Evolutionary conservation across 2,888 invertebrate species (phyloP), one percentile per base, ranked within the genome.

Genomic region (Thymelicus sylvestris): DNA sequence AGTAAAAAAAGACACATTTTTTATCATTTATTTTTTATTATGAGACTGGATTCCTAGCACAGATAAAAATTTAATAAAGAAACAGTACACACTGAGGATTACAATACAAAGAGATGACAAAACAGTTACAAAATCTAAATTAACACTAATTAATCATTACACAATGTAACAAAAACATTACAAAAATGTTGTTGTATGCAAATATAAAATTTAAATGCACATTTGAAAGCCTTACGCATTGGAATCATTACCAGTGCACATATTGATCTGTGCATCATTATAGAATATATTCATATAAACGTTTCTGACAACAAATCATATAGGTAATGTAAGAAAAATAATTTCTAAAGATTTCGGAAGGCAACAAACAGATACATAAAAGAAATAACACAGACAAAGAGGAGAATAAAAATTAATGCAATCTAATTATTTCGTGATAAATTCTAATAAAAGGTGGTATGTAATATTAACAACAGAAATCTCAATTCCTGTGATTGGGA

Each of bases 1-100:
- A 31, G 31, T n/a, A 61, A 50, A 24, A 67, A 61, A 61, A 50
- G n/a, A 62, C 10, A 24, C 77, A 78, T 79, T 83, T 83, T 81
- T 78, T 78, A 84, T 83, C 75, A 77, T 82, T 84, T 83, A 83
- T 84, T 83, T 85, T 87, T 83, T 83, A 38, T 52, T 83, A 83
- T 78, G 85, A 87, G 87, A 89, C 85, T 86, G 85, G 84, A 86
- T 87, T 89, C 84, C 91, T 92, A 92, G 86, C 82, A 86, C 86
- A 86, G 86, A 86, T 88, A 86, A 86, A 87, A 86, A 82, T 83
- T 86, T 84, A 76, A 88, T 86, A 84, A 78, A 90, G 5, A 91
- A 92, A 92, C 89, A 90, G 88, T 91, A 90, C 86, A 88, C 83
- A 85, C 90, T 91, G 91, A 87, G 79, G 85, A 79, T 86, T 89